phyloP scores from a whole-genome alignment of 2,888 invertebrate species.

The Aplocera efformata region DNA sequence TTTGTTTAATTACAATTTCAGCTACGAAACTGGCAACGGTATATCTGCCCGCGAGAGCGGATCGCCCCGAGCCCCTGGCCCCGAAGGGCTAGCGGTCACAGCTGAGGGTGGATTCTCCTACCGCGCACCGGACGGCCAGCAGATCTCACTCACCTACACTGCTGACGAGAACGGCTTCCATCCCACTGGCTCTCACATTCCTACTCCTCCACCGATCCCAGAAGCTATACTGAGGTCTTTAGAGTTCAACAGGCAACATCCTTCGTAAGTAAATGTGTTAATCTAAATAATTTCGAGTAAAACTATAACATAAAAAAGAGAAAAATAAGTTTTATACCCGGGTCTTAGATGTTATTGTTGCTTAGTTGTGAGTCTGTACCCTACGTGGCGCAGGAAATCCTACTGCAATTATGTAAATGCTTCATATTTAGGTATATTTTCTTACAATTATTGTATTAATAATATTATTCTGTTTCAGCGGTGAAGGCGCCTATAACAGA shows the following conservation, averaged over 20 bases:
- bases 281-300: no score
- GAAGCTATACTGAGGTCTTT: conserved; percentile 73
- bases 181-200: conserved; percentile 78
- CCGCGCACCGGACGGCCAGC: conserved; percentile 82
- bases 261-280: conserved; percentile 48
- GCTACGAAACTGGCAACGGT: conserved; percentile 83
- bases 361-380: no score
- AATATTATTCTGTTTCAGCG: conserved; percentile 33
- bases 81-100: conserved; percentile 67
- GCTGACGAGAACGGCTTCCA: conserved; percentile 86
- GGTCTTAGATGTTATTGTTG: no score
- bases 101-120: conserved; percentile 83
- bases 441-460: not conserved
- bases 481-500: conserved; percentile 47
- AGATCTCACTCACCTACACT: conserved; percentile 81
- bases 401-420: no score
- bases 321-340: no score
- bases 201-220: conserved; percentile 80
- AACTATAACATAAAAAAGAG: no score
- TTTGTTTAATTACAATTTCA: no score
- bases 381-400: no score
- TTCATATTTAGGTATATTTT: no score
- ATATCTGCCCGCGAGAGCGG: conserved; percentile 80
- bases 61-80: conserved; percentile 70
- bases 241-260: conserved; percentile 57